Evolutionary conservation across 2,797 vertebrate species (phyloP).

Genomic region (Echiichthys vipera): DNA sequence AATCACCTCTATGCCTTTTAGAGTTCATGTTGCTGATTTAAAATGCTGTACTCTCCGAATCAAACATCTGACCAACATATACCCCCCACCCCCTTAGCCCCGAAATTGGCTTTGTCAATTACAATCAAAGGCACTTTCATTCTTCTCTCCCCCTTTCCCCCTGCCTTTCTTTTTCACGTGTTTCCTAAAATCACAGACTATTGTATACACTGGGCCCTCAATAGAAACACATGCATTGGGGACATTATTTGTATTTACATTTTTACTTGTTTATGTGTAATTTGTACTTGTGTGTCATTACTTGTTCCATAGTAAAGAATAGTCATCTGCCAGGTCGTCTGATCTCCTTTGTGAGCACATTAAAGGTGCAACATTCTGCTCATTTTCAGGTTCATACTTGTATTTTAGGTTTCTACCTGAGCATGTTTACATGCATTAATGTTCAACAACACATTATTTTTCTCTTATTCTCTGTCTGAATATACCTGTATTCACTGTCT

Average conservation of each 20-base stretch:
- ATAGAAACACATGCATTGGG: neutral
- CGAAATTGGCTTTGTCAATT: conserved; percentile 92
- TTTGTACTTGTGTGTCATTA: conserved; percentile 20
- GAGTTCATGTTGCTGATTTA: conserved; percentile 90
- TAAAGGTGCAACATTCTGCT: no score
- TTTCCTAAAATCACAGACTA: conserved; percentile 60
- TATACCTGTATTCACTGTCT: no score
- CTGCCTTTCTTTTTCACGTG: neutral
- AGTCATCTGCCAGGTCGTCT: conserved; percentile 17
- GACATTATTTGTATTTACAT: conserved; percentile 1
- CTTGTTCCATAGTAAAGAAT: conserved; percentile 23
- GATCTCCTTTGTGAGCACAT: conserved; percentile 39
- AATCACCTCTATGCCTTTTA: conserved; percentile 85
- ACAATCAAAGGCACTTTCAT: conserved; percentile 91
- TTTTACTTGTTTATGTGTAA: neutral
- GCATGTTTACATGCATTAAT: no score
- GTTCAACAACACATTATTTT: no score
- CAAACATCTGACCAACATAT: conserved; percentile 77
- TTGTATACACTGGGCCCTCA: conserved; percentile 25
- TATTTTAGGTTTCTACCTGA: no score
- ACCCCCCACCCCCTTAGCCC: conserved; percentile 73
- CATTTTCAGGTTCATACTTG: no score
- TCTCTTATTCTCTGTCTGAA: no score
- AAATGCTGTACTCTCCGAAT: conserved; percentile 88
- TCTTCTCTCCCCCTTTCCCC: conserved; percentile 27